Conservation (phyloP, 2,113 vertebrate species). For the Sula dactylatra region DNA sequence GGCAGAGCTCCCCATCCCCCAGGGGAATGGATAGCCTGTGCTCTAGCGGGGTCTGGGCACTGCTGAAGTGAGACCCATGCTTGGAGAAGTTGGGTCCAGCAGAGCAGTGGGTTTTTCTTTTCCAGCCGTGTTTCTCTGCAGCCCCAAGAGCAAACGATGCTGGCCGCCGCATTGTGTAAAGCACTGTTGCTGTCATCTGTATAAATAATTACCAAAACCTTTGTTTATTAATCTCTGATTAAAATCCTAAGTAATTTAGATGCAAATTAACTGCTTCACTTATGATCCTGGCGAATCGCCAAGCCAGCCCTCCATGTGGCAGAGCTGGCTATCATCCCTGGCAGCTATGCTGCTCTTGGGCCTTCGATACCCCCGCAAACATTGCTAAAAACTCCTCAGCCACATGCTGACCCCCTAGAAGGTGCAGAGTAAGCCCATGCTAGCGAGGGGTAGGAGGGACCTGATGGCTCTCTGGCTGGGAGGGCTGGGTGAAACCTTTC, state of each 20-base stretch:
- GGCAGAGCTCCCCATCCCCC: not conserved
- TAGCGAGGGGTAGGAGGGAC: not conserved
- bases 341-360: not conserved
- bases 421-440: not conserved
- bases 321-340: not conserved
- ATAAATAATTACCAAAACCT: not conserved
- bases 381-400: not conserved
- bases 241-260: constrained; percentile 17
- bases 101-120: not conserved
- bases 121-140: not conserved
- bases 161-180: not conserved
- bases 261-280: not conserved
- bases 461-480: not conserved
- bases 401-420: not conserved
- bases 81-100: not conserved
- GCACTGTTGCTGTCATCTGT: not conserved
- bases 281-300: not conserved
- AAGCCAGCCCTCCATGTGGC: not conserved
- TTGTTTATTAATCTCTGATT: constrained; percentile 28
- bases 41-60: not conserved
- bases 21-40: not conserved
- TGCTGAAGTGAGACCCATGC: fast-evolving
- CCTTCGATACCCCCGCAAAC: fast-evolving
- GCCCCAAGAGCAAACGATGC: not conserved
- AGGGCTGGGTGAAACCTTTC: not conserved